Evolutionary conservation across 2,888 invertebrate species (phyloP), one percentile per base, ranked within the genome.

Genomic region (Epicampocera succincta): DNA sequence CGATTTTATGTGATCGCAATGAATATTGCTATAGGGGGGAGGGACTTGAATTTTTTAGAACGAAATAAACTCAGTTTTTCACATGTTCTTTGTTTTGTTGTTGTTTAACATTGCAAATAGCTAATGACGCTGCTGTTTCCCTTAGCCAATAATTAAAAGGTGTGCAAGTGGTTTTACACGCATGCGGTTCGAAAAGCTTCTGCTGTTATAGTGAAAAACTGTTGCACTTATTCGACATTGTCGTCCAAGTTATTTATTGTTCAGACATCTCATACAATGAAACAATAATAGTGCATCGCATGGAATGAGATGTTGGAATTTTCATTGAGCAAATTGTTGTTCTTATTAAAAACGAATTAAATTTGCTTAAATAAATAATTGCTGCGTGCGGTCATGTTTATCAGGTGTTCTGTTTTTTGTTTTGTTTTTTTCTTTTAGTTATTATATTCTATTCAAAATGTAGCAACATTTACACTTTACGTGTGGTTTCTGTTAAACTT

Each of bases 341-440:
- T 52, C 15, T 42, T 60, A 56, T 40, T n/a, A 17, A 65, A 65
- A 76, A 33, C 68, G 42, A 60, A 66, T 54, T 61, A 54, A 40
- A 73, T 73, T 77, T 72, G 73, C 61, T 42, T 58, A 68, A 77
- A 84, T 83, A 84, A 78, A 84, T 85, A 84, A 85, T 81, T 85
- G 71, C 78, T 85, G 85, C 85, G 85, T 85, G 85, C 84, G 84
- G 84, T 85, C 83, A 84, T 71, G 75, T 84, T 84, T 84, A 84
- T 84, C 84, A 85, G 85, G 85, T 85, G 85, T 84, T 69, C 79
- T 50, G 12, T 60, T 84, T 80, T 71, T 75, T 72, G 48, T 77
- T 38, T 65, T 68, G 60, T 46, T 1, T 25, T 29, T 19, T 11
- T 68, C 44, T 46, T 44, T 69, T 33, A 3, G 15, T 50, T 17